Conservation (phyloP, 2,113 vertebrate genomes). For the Falco punctatus region DNA sequence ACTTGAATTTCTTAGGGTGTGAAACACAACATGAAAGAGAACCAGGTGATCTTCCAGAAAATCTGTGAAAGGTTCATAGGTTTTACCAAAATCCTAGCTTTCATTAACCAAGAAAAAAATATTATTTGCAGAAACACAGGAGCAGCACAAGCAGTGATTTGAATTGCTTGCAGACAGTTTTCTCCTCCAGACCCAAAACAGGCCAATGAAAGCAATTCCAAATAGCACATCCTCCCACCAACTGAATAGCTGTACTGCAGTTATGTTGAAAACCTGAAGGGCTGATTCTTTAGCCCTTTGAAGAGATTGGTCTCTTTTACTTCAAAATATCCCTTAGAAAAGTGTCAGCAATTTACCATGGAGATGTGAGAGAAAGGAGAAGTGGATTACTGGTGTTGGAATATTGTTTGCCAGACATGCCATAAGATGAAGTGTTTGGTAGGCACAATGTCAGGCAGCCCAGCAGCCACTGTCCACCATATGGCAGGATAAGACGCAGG, state of each 20-base stretch:
- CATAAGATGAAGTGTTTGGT: background rate
- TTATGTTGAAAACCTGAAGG: background rate
- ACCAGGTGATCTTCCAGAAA: background rate
- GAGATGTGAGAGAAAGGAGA: background rate
- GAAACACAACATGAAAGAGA: background rate
- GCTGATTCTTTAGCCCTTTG: background rate
- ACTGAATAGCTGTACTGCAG: background rate
- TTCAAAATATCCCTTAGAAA: background rate
- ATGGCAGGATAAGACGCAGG: rapidly evolving
- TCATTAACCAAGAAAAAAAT: background rate
- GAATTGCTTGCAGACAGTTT: background rate
- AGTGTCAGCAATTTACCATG: background rate
- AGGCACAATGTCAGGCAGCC: background rate
- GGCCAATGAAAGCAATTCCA: background rate
- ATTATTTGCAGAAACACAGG: background rate
- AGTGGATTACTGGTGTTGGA: background rate
- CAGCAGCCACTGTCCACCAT: background rate
- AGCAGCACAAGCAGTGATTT: background rate
- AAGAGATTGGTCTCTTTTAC: background rate
- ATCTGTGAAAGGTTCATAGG: background rate
- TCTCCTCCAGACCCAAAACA: background rate
- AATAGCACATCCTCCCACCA: background rate
- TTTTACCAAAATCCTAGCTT: background rate
- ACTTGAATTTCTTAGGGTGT: background rate
- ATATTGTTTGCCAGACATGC: rapidly evolving